Conservation (phyloP, 2,888 invertebrate species). For the Tetragonisca angustula region DNA sequence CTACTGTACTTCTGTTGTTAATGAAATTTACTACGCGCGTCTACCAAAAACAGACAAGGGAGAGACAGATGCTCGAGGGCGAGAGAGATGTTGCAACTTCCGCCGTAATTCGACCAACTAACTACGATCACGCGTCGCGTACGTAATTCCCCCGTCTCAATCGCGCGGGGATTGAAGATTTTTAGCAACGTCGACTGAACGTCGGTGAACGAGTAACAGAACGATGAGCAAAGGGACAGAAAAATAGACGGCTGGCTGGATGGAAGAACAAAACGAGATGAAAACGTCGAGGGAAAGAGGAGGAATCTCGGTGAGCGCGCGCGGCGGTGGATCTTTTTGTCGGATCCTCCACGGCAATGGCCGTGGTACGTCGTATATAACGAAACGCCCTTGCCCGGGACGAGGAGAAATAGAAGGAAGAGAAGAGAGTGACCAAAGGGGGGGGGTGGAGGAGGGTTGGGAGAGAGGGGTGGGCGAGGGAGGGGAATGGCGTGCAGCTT, state of each 20-base stretch:
- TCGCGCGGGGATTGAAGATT: neutral
- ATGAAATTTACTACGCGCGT: too few relatives aligned
- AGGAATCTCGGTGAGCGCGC: slow-evolving; percentile 46
- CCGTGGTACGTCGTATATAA: slow-evolving; percentile 58
- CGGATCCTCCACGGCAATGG: slow-evolving; percentile 50
- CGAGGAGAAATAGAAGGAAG: slow-evolving; percentile 57
- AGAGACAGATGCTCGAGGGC: too few relatives aligned
- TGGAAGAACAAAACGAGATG: slow-evolving; percentile 32
- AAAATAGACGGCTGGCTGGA: neutral
- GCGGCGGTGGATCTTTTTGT: slow-evolving; percentile 59
- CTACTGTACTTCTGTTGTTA: too few relatives aligned
- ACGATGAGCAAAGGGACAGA: neutral
- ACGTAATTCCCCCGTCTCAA: neutral
- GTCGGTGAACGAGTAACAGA: neutral
- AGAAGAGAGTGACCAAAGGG: slow-evolving; percentile 39
- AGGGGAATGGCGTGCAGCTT: slow-evolving; percentile 54
- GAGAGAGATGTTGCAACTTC: too few relatives aligned
- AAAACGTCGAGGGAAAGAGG: slow-evolving; percentile 50
- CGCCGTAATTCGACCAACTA: too few relatives aligned
- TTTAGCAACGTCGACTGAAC: neutral
- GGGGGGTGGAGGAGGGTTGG: neutral
- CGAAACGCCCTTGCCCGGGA: slow-evolving; percentile 56
- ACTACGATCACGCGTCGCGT: too few relatives aligned
- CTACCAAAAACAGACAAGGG: too few relatives aligned
- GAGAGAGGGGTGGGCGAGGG: neutral